Evolutionary conservation across 2,113 vertebrate genomes (phyloP).

Genomic region (Daubentonia madagascariensis): DNA sequence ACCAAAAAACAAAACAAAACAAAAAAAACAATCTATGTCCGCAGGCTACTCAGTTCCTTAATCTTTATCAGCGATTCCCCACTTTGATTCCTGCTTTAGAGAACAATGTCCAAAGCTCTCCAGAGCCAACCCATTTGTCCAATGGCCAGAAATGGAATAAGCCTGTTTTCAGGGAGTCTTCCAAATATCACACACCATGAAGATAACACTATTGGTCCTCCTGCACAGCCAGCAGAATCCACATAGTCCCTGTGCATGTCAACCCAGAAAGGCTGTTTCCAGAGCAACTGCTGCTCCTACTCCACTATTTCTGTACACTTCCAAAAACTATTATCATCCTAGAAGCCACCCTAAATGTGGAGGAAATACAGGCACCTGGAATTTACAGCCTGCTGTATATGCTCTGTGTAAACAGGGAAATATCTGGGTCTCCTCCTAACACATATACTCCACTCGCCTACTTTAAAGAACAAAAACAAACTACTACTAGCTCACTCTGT

Average conservation of each 20-base stretch:
- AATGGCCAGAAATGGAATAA: neutral
- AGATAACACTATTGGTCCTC: neutral
- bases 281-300: neutral
- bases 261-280: neutral
- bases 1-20: neutral
- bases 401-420: neutral
- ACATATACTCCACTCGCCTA: neutral
- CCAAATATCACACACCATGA: neutral
- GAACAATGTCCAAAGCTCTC: neutral
- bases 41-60: neutral
- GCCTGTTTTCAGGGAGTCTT: neutral
- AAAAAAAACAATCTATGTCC: neutral
- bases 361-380: neutral
- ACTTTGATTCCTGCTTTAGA: neutral
- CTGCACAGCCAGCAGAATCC: neutral
- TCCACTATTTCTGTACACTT: neutral
- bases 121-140: too few relatives aligned
- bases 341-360: neutral
- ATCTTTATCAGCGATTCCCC: neutral
- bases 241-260: neutral
- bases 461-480: neutral
- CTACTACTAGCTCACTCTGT: neutral
- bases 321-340: neutral
- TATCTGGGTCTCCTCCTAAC: neutral
- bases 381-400: neutral